phyloP scores from a whole-genome alignment of 2,113 vertebrate species.

The Leptobrachium ailaonicum region DNA sequence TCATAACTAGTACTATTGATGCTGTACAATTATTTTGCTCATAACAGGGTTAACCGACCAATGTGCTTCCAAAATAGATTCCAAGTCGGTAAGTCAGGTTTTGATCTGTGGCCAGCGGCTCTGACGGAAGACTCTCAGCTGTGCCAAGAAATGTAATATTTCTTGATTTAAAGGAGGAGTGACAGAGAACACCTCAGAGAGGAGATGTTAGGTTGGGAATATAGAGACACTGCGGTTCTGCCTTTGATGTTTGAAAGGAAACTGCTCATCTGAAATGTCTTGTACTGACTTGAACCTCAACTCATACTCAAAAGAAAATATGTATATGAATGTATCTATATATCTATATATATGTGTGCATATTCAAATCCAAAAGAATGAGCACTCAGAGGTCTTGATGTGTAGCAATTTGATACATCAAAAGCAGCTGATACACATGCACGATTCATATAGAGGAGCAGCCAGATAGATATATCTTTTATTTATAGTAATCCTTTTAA shows the following conservation, averaged over 20 bases:
- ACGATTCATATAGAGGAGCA: too few species aligned
- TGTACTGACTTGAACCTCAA: conserved; percentile 37
- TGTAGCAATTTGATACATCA: too few species aligned
- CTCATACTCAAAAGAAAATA: conserved; percentile 5
- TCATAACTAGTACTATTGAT: neutral
- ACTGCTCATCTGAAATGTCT: conserved; percentile 31
- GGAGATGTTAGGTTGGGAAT: conserved; percentile 34
- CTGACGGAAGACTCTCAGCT: conserved; percentile 35
- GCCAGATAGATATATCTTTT: too few species aligned
- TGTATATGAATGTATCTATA: neutral
- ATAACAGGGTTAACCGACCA: conserved; percentile 21
- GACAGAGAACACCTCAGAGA: conserved; percentile 43
- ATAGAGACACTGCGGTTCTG: neutral
- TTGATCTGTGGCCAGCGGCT: conserved; percentile 41
- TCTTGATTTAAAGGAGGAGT: conserved; percentile 47
- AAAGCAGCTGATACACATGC: too few species aligned
- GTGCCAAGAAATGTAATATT: conserved; percentile 48
- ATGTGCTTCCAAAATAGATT: conserved; percentile 29
- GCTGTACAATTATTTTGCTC: neutral
- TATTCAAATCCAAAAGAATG: too few species aligned
- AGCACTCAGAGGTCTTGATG: too few species aligned
- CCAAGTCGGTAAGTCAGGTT: conserved; percentile 30
- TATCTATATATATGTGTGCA: too few species aligned
- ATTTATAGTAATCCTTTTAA: too few species aligned
- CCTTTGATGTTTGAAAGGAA: conserved; percentile 17